Evolutionary conservation across 2,888 invertebrate species (phyloP).

Genomic region (Coelopa pilipes): DNA sequence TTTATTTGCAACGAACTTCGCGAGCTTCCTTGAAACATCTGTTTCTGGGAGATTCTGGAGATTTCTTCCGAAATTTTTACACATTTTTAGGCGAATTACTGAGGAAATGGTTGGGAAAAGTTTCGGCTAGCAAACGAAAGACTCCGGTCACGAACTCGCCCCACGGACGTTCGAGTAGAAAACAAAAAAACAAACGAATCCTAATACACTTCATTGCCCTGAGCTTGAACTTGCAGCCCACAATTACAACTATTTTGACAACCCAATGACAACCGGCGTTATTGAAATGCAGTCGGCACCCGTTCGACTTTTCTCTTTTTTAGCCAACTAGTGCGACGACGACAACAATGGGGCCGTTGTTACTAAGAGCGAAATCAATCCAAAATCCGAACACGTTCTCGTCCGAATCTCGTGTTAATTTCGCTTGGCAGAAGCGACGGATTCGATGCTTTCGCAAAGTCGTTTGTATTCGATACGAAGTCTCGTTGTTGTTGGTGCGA

Average conservation of each 20-base stretch:
- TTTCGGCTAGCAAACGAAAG: conserved; percentile 5
- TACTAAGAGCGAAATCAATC: no score
- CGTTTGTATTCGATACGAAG: neutral
- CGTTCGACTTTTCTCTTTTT: neutral
- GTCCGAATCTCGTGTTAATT: no score
- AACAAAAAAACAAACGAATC: neutral
- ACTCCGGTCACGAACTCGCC: conserved; percentile 19
- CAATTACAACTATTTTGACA: neutral
- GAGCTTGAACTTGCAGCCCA: neutral
- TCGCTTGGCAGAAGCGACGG: no score
- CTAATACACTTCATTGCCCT: neutral
- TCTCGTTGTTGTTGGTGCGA: neutral
- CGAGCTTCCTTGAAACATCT: no score
- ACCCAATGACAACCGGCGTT: neutral
- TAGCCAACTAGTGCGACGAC: neutral
- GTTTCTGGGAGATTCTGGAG: neutral
- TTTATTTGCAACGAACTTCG: conserved; percentile 3
- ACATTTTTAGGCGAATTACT: neutral
- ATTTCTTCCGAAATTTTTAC: neutral
- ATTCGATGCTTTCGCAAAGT: neutral
- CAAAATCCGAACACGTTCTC: no score
- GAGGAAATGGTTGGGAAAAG: neutral
- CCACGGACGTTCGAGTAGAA: neutral
- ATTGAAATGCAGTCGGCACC: neutral
- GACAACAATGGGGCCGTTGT: no score